Percentiles rank a stretch among this genome's conserved stretches.
These are phyloP conservation scores for Prunella strophiata DNA, from an alignment of 2,797 vertebrate genomes.

Conservation along the genomic window DNA sequence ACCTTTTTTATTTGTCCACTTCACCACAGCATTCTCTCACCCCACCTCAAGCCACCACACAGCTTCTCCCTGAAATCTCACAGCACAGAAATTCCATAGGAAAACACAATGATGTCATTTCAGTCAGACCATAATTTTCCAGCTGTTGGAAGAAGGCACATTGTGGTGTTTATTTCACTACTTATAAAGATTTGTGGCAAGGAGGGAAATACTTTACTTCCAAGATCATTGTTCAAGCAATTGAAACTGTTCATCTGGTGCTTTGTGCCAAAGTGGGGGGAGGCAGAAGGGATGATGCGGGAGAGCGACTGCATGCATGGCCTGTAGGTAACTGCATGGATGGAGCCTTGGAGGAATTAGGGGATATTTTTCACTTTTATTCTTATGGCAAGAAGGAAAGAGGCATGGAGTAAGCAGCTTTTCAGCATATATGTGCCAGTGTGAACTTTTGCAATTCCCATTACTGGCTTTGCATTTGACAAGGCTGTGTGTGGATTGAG, in stretches of 20 bases:
- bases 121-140: conserved; percentile 61
- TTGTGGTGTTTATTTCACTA: conserved; percentile 59
- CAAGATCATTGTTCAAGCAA: conserved; percentile 61
- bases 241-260: conserved; percentile 36
- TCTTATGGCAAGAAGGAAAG: not conserved
- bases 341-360: not conserved
- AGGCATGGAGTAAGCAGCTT: not conserved
- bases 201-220: conserved; percentile 59
- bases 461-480: not conserved
- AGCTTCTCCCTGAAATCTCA: conserved; percentile 6
- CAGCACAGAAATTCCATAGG: conserved; percentile 40
- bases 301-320: accelerated
- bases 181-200: conserved; percentile 64
- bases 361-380: not conserved
- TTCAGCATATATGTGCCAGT: not conserved
- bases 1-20: not conserved
- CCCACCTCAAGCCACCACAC: not conserved
- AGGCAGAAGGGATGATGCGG: accelerated
- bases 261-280: not conserved
- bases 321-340: not conserved
- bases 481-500: accelerated
- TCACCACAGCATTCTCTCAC: not conserved
- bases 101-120: conserved; percentile 64
- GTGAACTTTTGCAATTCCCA: not conserved
- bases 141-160: conserved; percentile 60